Evolutionary conservation across 1,140 invertebrate genomes (phyloP).

Genomic region (Paraescarpia echinospica): DNA sequence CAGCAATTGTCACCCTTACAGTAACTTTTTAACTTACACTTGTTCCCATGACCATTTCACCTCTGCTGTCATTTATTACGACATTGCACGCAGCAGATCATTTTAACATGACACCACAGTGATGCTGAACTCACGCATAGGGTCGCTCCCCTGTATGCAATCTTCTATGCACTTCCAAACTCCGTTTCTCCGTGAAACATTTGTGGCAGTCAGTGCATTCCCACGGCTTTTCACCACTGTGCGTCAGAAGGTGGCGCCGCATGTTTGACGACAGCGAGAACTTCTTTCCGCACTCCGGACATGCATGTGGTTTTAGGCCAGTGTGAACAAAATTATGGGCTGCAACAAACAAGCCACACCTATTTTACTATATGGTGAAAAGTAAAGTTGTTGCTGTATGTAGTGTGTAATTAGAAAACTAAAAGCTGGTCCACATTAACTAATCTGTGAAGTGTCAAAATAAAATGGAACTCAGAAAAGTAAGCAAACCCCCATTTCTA

Average conservation of each 20-base stretch:
- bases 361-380: background rate
- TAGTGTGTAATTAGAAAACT: too few relatives aligned
- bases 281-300: conserved; percentile 83
- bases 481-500: too few relatives aligned
- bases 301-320: conserved; percentile 78
- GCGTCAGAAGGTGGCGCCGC: conserved; percentile 83
- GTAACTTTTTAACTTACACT: too few relatives aligned
- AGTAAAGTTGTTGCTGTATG: too few relatives aligned
- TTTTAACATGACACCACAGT: too few relatives aligned
- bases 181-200: conserved; percentile 86
- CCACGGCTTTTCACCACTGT: conserved; percentile 95
- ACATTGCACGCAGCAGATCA: too few relatives aligned
- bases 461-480: too few relatives aligned
- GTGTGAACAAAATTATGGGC: background rate
- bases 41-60: too few relatives aligned
- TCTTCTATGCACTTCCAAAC: conserved; percentile 95
- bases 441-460: too few relatives aligned
- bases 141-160: conserved; percentile 97
- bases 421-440: too few relatives aligned
- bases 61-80: too few relatives aligned
- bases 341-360: background rate
- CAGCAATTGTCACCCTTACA: too few relatives aligned
- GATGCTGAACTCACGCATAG: conserved; percentile 82
- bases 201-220: conserved; percentile 82
- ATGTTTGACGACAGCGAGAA: conserved; percentile 94